These are phyloP conservation scores for Dryocosmus kuriphilus DNA, from an alignment of 2,888 invertebrate genomes.

Conservation along the genomic window DNA sequence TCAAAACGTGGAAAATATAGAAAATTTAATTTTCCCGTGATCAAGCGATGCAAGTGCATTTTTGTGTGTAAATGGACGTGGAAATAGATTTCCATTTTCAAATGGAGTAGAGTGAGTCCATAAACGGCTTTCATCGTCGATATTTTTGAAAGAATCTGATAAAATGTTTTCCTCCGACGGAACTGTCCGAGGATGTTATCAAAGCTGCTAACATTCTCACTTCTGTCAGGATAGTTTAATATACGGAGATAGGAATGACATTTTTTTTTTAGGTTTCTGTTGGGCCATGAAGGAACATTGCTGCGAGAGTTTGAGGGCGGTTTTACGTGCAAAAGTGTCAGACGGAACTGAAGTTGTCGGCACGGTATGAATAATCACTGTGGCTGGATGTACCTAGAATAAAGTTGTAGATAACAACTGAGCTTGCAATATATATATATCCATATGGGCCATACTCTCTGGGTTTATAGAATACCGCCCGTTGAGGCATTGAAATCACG, in stretches of 20 bases:
- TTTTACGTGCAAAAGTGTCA: constrained; percentile 6
- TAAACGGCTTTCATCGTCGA: neutral
- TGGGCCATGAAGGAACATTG: neutral
- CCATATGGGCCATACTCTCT: constrained; percentile 11
- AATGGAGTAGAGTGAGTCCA: neutral
- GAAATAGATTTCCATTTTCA: constrained; percentile 18
- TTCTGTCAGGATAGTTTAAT: neutral
- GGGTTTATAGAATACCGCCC: constrained; percentile 33
- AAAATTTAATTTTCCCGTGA: neutral
- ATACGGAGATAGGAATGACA: neutral
- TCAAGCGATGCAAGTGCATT: neutral
- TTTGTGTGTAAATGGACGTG: neutral
- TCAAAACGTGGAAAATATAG: neutral
- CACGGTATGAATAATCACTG: constrained; percentile 30
- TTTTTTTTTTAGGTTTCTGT: neutral
- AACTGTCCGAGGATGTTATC: neutral
- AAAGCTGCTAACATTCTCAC: neutral
- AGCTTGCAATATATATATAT: constrained; percentile 19
- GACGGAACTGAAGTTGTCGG: constrained; percentile 19
- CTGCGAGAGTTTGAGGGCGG: neutral
- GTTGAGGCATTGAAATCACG: constrained; percentile 38
- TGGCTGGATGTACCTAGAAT: constrained; percentile 25
- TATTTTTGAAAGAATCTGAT: neutral
- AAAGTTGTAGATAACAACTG: constrained; percentile 30
- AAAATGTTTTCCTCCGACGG: neutral